These are phyloP conservation scores for Halcyon senegalensis DNA, from an alignment of 2,113 vertebrate genomes.

Conservation along the genomic window DNA sequence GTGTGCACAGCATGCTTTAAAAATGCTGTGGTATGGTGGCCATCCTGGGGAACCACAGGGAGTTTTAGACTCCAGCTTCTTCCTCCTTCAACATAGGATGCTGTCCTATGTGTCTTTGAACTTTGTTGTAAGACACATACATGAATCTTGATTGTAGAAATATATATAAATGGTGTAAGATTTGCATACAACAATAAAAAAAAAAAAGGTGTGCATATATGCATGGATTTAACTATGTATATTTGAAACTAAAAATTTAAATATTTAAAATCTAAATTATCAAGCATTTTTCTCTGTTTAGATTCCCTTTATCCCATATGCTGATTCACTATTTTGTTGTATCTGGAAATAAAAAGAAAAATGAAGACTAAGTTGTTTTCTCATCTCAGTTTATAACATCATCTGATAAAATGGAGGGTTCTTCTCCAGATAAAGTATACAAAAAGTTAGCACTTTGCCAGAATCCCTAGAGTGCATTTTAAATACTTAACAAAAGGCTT, in stretches of 20 bases:
- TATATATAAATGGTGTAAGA: not conserved
- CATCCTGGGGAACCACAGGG: not conserved
- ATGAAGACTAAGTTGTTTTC: slow-evolving; percentile 24
- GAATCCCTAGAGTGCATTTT: slow-evolving; percentile 40
- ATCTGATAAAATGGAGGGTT: slow-evolving; percentile 69
- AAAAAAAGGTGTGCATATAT: not conserved
- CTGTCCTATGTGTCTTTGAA: not conserved
- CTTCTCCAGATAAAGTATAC: slow-evolving; percentile 61
- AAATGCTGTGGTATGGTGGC: not conserved
- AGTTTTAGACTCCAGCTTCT: not conserved
- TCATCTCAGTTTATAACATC: slow-evolving; percentile 51
- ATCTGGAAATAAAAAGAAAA: not conserved
- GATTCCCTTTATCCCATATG: not conserved
- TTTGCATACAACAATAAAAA: not conserved
- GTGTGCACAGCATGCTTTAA: not conserved
- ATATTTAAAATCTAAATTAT: not conserved
- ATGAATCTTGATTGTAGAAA: not conserved
- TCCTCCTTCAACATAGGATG: not conserved
- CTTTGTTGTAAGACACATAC: not conserved
- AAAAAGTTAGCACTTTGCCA: slow-evolving; percentile 68
- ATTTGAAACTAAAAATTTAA: not conserved
- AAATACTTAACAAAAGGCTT: slow-evolving; percentile 64
- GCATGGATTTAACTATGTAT: not conserved
- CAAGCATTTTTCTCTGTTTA: not conserved
- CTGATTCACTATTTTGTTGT: not conserved